Base-by-base conservation (phyloP, 1,140 invertebrate genomes). In the Zaprionus nigranus region DNA sequence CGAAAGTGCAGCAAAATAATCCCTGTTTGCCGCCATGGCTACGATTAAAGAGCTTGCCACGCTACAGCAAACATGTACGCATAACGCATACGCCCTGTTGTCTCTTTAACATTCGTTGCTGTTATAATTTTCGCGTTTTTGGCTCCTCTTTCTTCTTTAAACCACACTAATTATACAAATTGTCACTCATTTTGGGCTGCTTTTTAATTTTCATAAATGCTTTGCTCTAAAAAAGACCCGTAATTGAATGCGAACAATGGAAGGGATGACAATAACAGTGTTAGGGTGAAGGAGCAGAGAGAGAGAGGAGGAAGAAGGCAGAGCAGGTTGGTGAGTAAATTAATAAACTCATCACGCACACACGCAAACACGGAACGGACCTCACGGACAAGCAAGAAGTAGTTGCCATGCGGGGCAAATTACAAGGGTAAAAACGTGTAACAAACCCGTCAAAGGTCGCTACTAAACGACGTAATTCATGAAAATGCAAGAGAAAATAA, bases 321-420 rank as follows among this genome's bases (percentile, higher is more conserved):
- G 15, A 2, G 15, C 13, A 6, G 40, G 40, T 43, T 43, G 40
- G 15, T n/a, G 40, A 11, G 20, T 20, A 13, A 78, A 75, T 81
- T 81, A 81, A 81, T 81, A 81, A 81, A 81, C 76, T 75, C 76
- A 75, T 81, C 76, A 81, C 79, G 79, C 79, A 81, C 76, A 81
- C 76, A 79, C 76, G 79, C 71, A 81, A 75, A 59, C 66, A 59
- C 66, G 58, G 20, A 46, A 54, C 67, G 59, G 36, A 64, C 54
- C 26, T 28, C 43, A 53, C 15, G 56, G 30, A 9, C 30, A 34
- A 34, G 30, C 9, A 3, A 34, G 30, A 34, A 34, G 30, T 11
- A 11, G 30, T 30, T 2, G 28, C 28, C 28, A 30, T 7, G 28
- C 28, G 28, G 38, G 34, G 20, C 43, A 74, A 61, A 74, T 61